phyloP scores from a whole-genome alignment of 2,888 invertebrate species.

The Crossocerus cetratus region DNA sequence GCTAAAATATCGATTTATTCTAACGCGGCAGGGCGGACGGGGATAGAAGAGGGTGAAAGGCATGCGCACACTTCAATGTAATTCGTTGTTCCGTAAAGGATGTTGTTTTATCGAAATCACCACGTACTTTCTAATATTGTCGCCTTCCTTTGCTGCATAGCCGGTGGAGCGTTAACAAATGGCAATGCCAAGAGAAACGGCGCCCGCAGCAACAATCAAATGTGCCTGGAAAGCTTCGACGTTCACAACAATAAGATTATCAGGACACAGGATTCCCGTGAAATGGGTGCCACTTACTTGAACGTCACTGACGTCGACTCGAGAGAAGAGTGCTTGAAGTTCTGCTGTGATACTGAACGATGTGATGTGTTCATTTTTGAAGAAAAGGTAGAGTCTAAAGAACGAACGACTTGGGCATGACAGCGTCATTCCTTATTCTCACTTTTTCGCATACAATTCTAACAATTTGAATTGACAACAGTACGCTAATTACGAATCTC shows the following conservation, averaged over 20 bases:
- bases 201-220: slow-evolving; percentile 76
- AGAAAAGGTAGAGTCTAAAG: slow-evolving; percentile 94
- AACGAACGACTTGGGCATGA: no score
- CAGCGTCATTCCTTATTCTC: slow-evolving; percentile 7
- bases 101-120: slow-evolving; percentile 65
- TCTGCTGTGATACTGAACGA: slow-evolving; percentile 91
- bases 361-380: slow-evolving; percentile 96
- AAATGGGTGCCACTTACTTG: slow-evolving; percentile 92
- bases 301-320: slow-evolving; percentile 90
- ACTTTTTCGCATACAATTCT: background rate
- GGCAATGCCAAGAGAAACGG: slow-evolving; percentile 75
- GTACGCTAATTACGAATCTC: background rate
- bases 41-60: background rate
- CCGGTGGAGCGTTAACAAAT: slow-evolving; percentile 57
- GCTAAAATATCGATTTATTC: no score
- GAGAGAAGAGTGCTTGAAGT: slow-evolving; percentile 88
- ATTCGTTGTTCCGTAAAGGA: slow-evolving; percentile 23
- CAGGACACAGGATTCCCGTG: slow-evolving; percentile 91
- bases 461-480: background rate
- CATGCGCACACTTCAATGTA: slow-evolving; percentile 39
- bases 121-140: slow-evolving; percentile 63
- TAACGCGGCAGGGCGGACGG: no score
- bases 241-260: slow-evolving; percentile 94
- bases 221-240: slow-evolving; percentile 88
- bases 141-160: slow-evolving; percentile 58